Percentiles rank a stretch among this genome's conserved stretches.
Evolutionary conservation across 2,888 invertebrate species (phyloP).

Genomic region (Neria commutata): DNA sequence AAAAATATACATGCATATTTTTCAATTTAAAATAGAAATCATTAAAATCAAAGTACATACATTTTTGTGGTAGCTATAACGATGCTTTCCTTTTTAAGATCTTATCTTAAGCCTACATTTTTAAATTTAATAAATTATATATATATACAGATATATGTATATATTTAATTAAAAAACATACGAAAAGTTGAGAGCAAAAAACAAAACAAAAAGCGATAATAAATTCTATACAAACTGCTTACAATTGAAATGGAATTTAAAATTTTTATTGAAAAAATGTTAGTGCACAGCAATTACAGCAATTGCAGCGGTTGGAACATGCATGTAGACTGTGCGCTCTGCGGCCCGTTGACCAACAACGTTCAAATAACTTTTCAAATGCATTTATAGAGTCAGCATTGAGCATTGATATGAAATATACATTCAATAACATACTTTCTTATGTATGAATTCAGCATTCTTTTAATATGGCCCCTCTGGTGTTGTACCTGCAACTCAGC

Average conservation of each 20-base stretch:
- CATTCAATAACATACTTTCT: too few relatives aligned
- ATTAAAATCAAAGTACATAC: conserved; percentile 30
- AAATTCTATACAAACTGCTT: conserved; percentile 33
- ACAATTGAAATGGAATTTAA: conserved; percentile 43
- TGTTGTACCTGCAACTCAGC: too few relatives aligned
- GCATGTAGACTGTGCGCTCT: too few relatives aligned
- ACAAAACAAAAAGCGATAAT: conserved; percentile 24
- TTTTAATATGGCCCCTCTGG: too few relatives aligned
- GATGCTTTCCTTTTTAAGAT: conserved; percentile 47
- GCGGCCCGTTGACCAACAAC: too few relatives aligned
- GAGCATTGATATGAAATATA: too few relatives aligned
- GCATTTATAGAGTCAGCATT: too few relatives aligned
- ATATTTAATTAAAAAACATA: conserved; percentile 6
- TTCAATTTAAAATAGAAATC: conserved; percentile 13
- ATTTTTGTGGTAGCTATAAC: conserved; percentile 44
- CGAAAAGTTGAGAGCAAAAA: conserved; percentile 30
- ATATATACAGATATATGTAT: conserved; percentile 24
- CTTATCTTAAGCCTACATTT: conserved; percentile 38
- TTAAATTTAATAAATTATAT: conserved; percentile 12
- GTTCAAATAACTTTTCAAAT: too few relatives aligned
- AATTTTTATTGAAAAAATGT: too few relatives aligned
- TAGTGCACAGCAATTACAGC: too few relatives aligned
- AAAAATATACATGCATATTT: conserved; percentile 6
- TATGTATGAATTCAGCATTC: too few relatives aligned
- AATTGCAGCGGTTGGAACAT: too few relatives aligned